Conservation (phyloP, 2,113 vertebrate genomes). For the Pao palembangensis region DNA sequence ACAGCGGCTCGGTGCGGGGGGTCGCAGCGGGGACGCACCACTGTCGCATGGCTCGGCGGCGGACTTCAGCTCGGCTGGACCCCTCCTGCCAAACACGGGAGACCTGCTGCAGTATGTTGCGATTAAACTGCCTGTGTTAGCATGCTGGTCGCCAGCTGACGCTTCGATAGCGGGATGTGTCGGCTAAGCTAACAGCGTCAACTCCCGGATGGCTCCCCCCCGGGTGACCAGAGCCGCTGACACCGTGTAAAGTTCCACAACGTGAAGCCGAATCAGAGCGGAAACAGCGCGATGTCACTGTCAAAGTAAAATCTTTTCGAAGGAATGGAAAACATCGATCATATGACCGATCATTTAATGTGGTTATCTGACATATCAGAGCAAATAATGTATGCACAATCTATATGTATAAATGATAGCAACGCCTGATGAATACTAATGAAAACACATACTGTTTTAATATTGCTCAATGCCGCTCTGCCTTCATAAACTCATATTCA, state of each 20-base stretch:
- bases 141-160: constrained; percentile 44
- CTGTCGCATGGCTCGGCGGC: constrained; percentile 77
- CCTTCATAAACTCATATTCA: too few species aligned
- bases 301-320: constrained; percentile 31
- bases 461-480: too few species aligned
- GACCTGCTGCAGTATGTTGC: constrained; percentile 46
- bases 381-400: too few species aligned
- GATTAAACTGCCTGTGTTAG: constrained; percentile 31
- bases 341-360: too few species aligned
- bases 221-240: constrained; percentile 18
- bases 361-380: too few species aligned
- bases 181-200: constrained; percentile 51
- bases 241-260: background rate
- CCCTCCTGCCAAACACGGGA: constrained; percentile 41
- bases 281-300: background rate
- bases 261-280: background rate
- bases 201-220: constrained; percentile 28
- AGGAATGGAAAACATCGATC: background rate
- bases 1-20: constrained; percentile 72
- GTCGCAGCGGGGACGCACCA: constrained; percentile 78
- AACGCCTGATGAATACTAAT: too few species aligned
- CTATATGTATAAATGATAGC: too few species aligned
- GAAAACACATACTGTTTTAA: too few species aligned
- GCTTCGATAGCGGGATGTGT: constrained; percentile 23
- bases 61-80: constrained; percentile 52